Percentiles rank a stretch among this genome's conserved stretches.
phyloP scores from a whole-genome alignment of 2,797 vertebrate species.

The Thalassophryne amazonica region DNA sequence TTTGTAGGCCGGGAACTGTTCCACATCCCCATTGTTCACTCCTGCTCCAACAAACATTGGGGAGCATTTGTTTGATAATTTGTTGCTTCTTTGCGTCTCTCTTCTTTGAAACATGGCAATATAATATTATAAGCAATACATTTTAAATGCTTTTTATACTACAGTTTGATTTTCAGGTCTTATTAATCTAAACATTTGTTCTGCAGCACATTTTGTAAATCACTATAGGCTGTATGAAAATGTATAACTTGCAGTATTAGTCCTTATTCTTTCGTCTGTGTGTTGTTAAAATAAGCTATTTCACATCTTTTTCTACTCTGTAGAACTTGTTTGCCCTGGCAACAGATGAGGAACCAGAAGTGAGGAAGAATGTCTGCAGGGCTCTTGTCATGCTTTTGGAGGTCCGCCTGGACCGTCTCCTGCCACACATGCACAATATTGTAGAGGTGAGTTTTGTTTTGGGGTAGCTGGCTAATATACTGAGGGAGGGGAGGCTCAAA shows the following conservation, averaged over 20 bases:
- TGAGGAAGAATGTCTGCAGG: slow-evolving; percentile 92
- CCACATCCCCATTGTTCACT: too few species aligned
- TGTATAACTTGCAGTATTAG: background rate
- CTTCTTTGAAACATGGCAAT: too few species aligned
- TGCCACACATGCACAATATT: slow-evolving; percentile 96
- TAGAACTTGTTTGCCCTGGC: slow-evolving; percentile 92
- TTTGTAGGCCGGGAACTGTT: too few species aligned
- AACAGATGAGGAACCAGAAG: slow-evolving; percentile 90
- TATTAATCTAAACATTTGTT: too few species aligned
- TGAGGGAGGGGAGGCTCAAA: background rate
- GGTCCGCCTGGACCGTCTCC: slow-evolving; percentile 90
- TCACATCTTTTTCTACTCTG: background rate
- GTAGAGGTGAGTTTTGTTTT: slow-evolving; percentile 79
- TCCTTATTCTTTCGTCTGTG: background rate
- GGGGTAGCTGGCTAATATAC: background rate
- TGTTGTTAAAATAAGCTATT: background rate
- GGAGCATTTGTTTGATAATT: too few species aligned
- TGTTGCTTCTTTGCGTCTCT: too few species aligned
- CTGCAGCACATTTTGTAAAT: background rate
- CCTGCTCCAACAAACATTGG: too few species aligned
- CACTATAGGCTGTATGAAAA: background rate
- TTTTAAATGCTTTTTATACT: too few species aligned
- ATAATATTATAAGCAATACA: too few species aligned
- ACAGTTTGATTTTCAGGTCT: too few species aligned
- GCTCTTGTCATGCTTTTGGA: slow-evolving; percentile 94